Percentiles rank a stretch among this genome's conserved stretches.
phyloP scores from a whole-genome alignment of 35 echinoderm and acorn worm species.

The Hemicentrotus pulcherrimus region DNA sequence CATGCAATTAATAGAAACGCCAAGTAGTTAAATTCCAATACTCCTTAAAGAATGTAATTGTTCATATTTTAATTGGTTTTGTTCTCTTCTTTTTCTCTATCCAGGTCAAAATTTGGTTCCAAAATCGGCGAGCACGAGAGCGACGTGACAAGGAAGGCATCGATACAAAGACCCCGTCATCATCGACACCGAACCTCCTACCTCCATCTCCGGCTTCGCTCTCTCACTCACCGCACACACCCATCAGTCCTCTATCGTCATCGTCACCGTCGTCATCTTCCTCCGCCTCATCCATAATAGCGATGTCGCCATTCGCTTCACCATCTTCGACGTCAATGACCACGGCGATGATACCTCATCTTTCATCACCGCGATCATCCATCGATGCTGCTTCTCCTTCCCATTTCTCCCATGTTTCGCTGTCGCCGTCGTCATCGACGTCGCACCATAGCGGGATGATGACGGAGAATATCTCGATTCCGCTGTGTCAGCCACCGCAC shows the following conservation, averaged over 20 bases:
- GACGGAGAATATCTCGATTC: neutral
- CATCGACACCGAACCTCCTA: neutral
- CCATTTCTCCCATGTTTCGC: neutral
- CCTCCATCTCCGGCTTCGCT: neutral
- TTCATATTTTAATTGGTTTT: neutral
- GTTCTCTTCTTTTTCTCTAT: constrained; percentile 48
- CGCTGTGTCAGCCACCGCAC: neutral
- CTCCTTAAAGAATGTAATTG: neutral
- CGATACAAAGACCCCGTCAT: constrained; percentile 15
- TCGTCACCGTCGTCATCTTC: neutral
- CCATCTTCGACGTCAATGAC: constrained; percentile 22
- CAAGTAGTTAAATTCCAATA: neutral
- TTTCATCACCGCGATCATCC: constrained; percentile 2
- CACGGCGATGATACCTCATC: neutral
- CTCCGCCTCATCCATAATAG: neutral
- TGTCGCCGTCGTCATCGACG: constrained; percentile 6
- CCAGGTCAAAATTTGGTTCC: constrained; percentile 99
- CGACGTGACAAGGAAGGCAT: constrained; percentile 86
- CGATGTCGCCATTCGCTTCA: neutral
- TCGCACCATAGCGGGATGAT: constrained; percentile 15
- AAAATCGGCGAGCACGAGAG: constrained; percentile 86
- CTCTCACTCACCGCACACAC: constrained; percentile 28
- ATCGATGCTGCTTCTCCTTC: constrained; percentile 1
- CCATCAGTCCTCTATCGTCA: constrained; percentile 37
- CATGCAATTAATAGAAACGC: no score